Conservation (phyloP, 2,797 vertebrate species). For the Muscicapa comitata region DNA sequence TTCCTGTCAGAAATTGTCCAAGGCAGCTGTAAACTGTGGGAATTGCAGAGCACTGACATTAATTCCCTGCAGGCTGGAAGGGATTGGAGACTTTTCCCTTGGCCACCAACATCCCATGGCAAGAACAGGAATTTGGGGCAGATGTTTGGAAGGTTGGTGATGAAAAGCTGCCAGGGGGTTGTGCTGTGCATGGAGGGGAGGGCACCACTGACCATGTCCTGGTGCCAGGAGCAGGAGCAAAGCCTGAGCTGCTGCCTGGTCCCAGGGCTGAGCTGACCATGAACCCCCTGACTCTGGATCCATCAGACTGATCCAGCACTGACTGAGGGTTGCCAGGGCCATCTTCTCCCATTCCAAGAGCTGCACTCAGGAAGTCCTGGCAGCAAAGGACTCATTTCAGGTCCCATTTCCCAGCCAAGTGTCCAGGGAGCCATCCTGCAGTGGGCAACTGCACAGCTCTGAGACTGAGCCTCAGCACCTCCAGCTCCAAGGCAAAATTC, state of each 20-base stretch:
- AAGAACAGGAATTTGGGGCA: background rate
- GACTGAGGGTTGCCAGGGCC: background rate
- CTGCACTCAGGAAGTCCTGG: background rate
- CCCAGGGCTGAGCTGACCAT: background rate
- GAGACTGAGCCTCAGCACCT: background rate
- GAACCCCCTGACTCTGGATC: background rate
- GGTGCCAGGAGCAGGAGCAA: background rate
- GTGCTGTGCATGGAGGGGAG: background rate
- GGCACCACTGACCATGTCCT: background rate
- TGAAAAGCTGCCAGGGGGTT: background rate
- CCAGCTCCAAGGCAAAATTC: background rate
- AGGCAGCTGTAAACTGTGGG: background rate
- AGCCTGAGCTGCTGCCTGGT: background rate
- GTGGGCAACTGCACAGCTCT: accelerated
- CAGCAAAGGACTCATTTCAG: background rate
- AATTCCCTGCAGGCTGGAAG: background rate
- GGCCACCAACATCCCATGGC: accelerated
- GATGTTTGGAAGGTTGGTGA: background rate
- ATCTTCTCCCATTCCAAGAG: background rate
- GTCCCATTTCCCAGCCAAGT: background rate
- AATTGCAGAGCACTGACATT: background rate
- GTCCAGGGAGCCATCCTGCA: background rate
- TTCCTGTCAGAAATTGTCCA: background rate
- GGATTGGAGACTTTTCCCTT: accelerated
- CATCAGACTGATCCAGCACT: background rate